A percentile compares a stretch with the other conserved stretches of the same genome.
These are phyloP conservation scores for Chrosomus eos DNA, from an alignment of 2,797 vertebrate genomes.

Conservation along the genomic window DNA sequence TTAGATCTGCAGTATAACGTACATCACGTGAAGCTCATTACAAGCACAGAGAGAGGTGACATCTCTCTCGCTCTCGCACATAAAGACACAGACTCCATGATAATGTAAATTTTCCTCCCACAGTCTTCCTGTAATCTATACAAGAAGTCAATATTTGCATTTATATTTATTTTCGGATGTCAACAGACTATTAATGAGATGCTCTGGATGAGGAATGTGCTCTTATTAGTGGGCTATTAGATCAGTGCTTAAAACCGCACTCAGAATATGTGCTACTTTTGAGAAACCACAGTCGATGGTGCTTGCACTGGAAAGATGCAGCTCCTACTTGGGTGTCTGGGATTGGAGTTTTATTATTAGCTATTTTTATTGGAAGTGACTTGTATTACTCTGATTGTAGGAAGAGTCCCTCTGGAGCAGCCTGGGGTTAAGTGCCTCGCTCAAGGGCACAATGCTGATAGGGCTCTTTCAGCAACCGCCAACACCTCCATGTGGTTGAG, in stretches of 20 bases:
- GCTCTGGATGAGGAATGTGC: slow-evolving; percentile 22
- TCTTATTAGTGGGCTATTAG: slow-evolving; percentile 40
- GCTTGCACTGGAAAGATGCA: background rate
- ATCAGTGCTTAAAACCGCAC: slow-evolving; percentile 35
- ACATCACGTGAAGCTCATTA: slow-evolving; percentile 62
- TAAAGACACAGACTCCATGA: slow-evolving; percentile 26
- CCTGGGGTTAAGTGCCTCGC: slow-evolving; percentile 38
- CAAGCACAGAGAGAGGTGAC: slow-evolving; percentile 48
- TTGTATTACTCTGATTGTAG: slow-evolving; percentile 43
- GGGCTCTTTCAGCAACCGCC: background rate
- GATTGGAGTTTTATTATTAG: slow-evolving; percentile 44
- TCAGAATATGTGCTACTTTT: background rate
- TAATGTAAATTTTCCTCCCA: background rate
- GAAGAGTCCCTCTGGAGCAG: slow-evolving; percentile 37
- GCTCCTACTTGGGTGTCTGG: slow-evolving; percentile 23
- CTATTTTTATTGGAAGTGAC: slow-evolving; percentile 44
- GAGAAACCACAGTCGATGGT: slow-evolving; percentile 29
- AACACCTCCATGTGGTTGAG: slow-evolving; percentile 4
- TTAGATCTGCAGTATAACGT: slow-evolving; percentile 46
- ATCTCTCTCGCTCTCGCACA: slow-evolving; percentile 38
- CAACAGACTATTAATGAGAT: slow-evolving; percentile 43
- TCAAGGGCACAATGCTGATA: slow-evolving; percentile 37
- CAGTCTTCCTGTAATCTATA: slow-evolving; percentile 32
- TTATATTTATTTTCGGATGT: slow-evolving; percentile 38
- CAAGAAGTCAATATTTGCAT: slow-evolving; percentile 42